These are phyloP conservation scores for Notospermus geniculatus DNA, from an alignment of 1,140 invertebrate genomes.

Conservation along the genomic window DNA sequence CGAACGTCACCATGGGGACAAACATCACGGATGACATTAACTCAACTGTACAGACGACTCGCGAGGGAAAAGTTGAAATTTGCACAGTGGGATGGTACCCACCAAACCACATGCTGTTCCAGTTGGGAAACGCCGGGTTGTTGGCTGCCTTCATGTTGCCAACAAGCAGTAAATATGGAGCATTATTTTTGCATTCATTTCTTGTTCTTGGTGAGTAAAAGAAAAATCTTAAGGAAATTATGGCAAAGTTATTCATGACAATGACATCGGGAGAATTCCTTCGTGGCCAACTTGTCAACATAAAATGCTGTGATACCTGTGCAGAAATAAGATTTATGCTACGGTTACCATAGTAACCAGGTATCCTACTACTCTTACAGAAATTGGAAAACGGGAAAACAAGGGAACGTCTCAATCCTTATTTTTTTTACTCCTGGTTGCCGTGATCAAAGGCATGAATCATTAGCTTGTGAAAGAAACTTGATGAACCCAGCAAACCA, in stretches of 20 bases:
- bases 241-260: no score
- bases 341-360: background rate
- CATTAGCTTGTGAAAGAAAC: background rate
- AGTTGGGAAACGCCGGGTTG: conserved; percentile 76
- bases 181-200: conserved; percentile 76
- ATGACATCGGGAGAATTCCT: no score
- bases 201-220: conserved; percentile 69
- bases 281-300: no score
- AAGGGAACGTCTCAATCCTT: background rate
- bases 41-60: no score
- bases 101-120: conserved; percentile 70
- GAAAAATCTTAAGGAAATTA: no score
- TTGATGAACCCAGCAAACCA: background rate
- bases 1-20: no score
- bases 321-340: background rate
- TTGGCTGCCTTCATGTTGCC: conserved; percentile 56
- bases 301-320: no score
- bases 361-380: background rate
- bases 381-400: background rate
- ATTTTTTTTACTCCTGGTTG: background rate
- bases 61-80: no score
- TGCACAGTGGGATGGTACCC: conserved; percentile 58
- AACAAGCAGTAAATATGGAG: conserved; percentile 72
- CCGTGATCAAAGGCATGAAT: background rate
- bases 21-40: no score